Percentiles rank a stretch among this genome's conserved stretches.
phyloP scores from a whole-genome alignment of 2,797 vertebrate genomes.

The Notolepis coatsorum region DNA sequence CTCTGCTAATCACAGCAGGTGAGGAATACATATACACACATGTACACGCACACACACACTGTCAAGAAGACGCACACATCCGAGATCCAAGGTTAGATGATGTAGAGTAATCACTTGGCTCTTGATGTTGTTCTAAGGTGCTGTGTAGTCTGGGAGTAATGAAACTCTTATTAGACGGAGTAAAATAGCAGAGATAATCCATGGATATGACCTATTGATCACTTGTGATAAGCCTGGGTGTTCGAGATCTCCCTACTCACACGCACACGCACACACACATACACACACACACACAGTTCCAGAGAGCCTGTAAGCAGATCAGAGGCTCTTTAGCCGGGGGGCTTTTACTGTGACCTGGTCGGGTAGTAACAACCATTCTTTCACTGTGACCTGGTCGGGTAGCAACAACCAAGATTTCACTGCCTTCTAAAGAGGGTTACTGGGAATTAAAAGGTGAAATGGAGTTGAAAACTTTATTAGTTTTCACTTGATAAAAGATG shows the following conservation, averaged over 20 bases:
- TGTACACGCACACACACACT: too few species aligned
- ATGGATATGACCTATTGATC: conserved; percentile 4
- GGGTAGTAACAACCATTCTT: background rate
- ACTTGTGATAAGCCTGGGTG: background rate
- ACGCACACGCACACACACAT: background rate
- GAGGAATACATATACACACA: conserved; percentile 47
- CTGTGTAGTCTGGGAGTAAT: conserved; percentile 26
- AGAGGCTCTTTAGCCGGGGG: background rate
- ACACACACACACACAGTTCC: background rate
- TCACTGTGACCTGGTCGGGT: background rate
- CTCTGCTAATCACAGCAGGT: conserved; percentile 94
- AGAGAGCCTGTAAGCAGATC: conserved; percentile 17
- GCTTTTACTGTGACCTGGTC: background rate
- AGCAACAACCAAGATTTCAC: background rate
- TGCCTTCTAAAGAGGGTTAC: conserved; percentile 9
- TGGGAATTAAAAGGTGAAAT: background rate
- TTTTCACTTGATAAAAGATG: background rate
- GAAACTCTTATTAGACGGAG: conserved; percentile 44
- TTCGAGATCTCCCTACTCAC: background rate
- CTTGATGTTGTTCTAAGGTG: too few species aligned
- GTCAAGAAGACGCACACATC: too few species aligned
- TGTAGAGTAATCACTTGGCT: too few species aligned
- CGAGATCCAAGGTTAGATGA: too few species aligned
- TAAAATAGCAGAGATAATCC: conserved; percentile 27
- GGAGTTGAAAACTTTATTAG: background rate